phyloP scores from a whole-genome alignment of 1,140 invertebrate species.

The Drosophila arizonae region DNA sequence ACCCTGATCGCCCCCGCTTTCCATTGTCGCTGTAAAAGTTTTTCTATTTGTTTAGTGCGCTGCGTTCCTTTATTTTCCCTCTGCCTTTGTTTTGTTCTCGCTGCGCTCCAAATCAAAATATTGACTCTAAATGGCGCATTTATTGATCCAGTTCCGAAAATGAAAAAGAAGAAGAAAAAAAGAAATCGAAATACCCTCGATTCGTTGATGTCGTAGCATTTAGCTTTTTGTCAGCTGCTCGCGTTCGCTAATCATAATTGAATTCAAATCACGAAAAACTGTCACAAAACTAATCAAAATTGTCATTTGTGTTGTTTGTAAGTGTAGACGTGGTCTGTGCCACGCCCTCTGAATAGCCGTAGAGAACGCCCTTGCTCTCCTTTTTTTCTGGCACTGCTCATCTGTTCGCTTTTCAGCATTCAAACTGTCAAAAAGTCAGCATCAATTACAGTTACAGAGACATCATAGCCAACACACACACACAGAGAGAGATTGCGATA shows the following conservation, averaged over 20 bases:
- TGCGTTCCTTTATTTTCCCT: constrained; percentile 37
- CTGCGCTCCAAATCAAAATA: constrained; percentile 66
- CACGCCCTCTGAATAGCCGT: neutral
- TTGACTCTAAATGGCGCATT: constrained; percentile 70
- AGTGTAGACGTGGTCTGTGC: constrained; percentile 29
- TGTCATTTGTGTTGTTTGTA: constrained; percentile 57
- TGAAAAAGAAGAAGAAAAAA: neutral
- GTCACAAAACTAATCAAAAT: constrained; percentile 79
- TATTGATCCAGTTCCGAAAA: constrained; percentile 51
- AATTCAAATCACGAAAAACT: constrained; percentile 78
- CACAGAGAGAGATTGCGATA: constrained; percentile 29
- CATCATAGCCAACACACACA: constrained; percentile 59
- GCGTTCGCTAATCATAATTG: constrained; percentile 51
- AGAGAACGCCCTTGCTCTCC: neutral
- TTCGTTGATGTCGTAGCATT: constrained; percentile 1
- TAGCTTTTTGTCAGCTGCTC: constrained; percentile 18
- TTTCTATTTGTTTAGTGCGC: constrained; percentile 68
- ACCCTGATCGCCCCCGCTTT: constrained; percentile 2
- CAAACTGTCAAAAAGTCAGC: constrained; percentile 81
- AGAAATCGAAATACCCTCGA: neutral
- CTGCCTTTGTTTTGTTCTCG: constrained; percentile 54
- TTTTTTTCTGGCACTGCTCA: constrained; percentile 38
- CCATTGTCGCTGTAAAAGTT: constrained; percentile 55
- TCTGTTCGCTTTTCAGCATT: constrained; percentile 72
- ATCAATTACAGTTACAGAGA: constrained; percentile 79